Conservation (phyloP, 2,113 vertebrate species). For the Circaetus gallicus region DNA sequence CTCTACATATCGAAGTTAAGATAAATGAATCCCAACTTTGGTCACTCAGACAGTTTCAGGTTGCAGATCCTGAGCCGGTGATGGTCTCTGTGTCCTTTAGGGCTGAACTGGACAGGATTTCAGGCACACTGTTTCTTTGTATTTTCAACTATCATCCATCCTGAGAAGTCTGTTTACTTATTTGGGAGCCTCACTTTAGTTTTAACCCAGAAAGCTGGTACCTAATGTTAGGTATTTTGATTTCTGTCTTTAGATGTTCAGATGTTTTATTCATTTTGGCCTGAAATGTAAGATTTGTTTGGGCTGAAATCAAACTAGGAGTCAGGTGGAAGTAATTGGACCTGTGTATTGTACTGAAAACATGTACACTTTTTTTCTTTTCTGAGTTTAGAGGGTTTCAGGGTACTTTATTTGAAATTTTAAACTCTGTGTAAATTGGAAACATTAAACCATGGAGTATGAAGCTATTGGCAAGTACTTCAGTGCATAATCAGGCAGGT, state of each 20-base stretch:
- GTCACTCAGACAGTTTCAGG: not conserved
- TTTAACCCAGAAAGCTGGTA: not conserved
- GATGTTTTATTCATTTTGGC: not conserved
- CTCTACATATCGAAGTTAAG: not conserved
- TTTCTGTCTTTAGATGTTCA: not conserved
- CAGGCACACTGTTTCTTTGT: not conserved
- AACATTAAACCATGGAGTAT: not conserved
- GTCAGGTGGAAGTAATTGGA: not conserved
- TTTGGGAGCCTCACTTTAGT: not conserved
- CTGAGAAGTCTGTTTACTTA: not conserved
- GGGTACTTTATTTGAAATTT: not conserved
- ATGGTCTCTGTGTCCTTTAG: not conserved
- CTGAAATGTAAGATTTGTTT: not conserved
- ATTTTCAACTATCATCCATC: not conserved
- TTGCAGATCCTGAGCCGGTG: not conserved
- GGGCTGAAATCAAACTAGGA: not conserved
- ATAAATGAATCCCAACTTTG: not conserved
- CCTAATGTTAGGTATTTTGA: not conserved
- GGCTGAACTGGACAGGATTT: not conserved
- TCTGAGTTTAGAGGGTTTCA: not conserved
- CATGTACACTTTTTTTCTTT: fast-evolving
- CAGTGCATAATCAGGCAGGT: not conserved
- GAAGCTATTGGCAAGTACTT: not conserved
- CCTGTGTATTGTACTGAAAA: not conserved
- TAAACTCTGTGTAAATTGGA: not conserved